phyloP scores from a whole-genome alignment of 2,888 invertebrate species.

The Morpho achilles region DNA sequence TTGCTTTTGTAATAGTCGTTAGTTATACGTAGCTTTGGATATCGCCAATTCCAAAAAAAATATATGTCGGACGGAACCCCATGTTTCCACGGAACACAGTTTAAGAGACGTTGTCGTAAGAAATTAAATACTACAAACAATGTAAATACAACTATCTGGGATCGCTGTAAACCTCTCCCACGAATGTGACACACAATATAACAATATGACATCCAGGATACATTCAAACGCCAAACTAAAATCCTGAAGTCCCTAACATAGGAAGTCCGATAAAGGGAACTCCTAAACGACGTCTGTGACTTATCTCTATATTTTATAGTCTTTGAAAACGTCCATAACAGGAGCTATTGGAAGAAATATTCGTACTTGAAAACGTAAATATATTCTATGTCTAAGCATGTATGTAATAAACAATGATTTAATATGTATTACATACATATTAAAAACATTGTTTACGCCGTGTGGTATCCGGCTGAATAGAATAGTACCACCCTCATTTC shows the following conservation, averaged over 20 bases:
- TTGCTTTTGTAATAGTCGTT: too few species aligned
- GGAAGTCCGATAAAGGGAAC: conserved; percentile 14
- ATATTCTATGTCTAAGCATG: too few species aligned
- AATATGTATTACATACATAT: too few species aligned
- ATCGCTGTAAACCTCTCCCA: neutral
- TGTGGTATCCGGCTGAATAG: too few species aligned
- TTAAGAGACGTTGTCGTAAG: neutral
- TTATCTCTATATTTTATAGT: conserved; percentile 18
- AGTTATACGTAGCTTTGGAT: too few species aligned
- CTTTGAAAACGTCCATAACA: conserved; percentile 6
- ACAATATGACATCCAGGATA: conserved; percentile 16
- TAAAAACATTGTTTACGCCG: too few species aligned
- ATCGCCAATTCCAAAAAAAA: too few species aligned
- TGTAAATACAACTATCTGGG: conserved; percentile 5
- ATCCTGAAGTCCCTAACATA: conserved; percentile 12
- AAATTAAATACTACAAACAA: conserved; percentile 6
- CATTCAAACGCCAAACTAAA: conserved; percentile 20
- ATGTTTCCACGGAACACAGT: too few species aligned
- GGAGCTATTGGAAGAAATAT: neutral
- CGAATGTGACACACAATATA: conserved; percentile 19
- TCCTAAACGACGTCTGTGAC: conserved; percentile 8
- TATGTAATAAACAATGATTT: too few species aligned
- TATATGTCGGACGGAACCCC: too few species aligned
- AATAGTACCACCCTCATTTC: too few species aligned
- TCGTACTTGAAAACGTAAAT: neutral